These are phyloP conservation scores for Anas flavirostris DNA, from an alignment of 2,797 vertebrate genomes.

Conservation along the genomic window DNA sequence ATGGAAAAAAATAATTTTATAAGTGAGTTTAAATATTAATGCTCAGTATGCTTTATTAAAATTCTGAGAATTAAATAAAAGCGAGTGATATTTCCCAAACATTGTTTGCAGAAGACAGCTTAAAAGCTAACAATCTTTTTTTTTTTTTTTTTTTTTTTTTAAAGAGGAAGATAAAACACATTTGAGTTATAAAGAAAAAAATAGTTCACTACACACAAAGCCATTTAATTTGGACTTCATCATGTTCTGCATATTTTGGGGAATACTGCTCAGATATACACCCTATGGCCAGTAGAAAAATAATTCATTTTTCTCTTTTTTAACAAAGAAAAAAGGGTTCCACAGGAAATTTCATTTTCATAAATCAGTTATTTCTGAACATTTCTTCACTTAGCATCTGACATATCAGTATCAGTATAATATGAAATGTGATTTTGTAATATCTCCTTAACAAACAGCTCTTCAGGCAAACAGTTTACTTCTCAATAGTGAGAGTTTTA, in stretches of 20 bases:
- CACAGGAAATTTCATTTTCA: neutral
- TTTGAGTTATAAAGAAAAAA: neutral
- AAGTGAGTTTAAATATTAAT: constrained; percentile 73
- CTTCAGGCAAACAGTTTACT: neutral
- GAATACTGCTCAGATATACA: neutral
- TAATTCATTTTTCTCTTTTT: neutral
- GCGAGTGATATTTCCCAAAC: constrained; percentile 49
- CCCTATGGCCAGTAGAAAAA: neutral
- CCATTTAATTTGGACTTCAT: neutral
- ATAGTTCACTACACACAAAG: neutral
- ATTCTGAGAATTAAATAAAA: constrained; percentile 70
- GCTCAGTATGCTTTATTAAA: constrained; percentile 38
- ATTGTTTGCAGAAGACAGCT: constrained; percentile 43
- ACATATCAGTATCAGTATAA: neutral
- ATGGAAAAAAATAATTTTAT: constrained; percentile 50
- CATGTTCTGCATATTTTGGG: neutral
- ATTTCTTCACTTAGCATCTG: neutral
- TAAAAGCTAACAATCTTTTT: constrained; percentile 47
- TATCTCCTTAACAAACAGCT: neutral
- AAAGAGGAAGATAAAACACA: neutral
- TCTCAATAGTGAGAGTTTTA: neutral
- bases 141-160: no score
- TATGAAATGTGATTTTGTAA: neutral
- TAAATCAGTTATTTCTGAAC: neutral
- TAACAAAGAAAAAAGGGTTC: neutral